Percentiles rank a stretch among this genome's conserved stretches.
Evolutionary conservation across 2,888 invertebrate species (phyloP).

Genomic region (Hemistola chrysoprasaria): DNA sequence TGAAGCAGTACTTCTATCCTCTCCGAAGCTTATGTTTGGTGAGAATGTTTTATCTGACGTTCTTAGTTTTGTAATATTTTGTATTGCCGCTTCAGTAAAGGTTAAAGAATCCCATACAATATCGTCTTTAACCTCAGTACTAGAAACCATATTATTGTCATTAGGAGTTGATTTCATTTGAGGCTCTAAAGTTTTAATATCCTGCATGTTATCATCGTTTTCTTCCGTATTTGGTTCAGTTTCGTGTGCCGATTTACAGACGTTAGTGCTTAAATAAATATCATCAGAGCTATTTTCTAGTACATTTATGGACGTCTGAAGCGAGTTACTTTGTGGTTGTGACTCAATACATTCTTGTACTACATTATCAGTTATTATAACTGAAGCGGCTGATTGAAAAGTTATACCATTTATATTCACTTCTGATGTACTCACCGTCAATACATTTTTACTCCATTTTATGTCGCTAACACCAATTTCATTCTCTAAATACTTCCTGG

Average conservation of each 20-base stretch:
- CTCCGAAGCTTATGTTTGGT: slow-evolving; percentile 64
- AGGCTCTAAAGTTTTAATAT: slow-evolving; percentile 1
- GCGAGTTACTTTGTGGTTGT: slow-evolving; percentile 1
- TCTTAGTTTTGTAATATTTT: slow-evolving; percentile 53
- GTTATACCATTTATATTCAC: slow-evolving; percentile 6
- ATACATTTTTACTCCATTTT: slow-evolving; percentile 81
- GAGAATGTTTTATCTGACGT: slow-evolving; percentile 50
- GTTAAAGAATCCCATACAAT: slow-evolving; percentile 66
- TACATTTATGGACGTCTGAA: slow-evolving; percentile 5
- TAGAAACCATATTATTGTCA: slow-evolving; percentile 1
- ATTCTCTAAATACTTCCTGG: slow-evolving; percentile 86
- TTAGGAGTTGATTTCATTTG: slow-evolving; percentile 19
- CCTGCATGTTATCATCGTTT: slow-evolving; percentile 3
- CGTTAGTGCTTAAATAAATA: slow-evolving; percentile 12
- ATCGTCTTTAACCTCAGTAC: slow-evolving; percentile 42
- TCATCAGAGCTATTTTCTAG: slow-evolving; percentile 24
- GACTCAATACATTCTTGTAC: background rate
- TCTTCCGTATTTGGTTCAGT: background rate
- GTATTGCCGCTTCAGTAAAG: slow-evolving; percentile 54
- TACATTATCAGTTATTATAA: no score
- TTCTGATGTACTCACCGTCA: slow-evolving; percentile 13
- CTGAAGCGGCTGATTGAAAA: no score
- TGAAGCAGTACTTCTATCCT: slow-evolving; percentile 36
- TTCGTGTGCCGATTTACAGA: slow-evolving; percentile 6
- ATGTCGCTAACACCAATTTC: slow-evolving; percentile 89